Percentiles rank a stretch among this genome's conserved stretches.
Conservation (phyloP, 2,113 vertebrate genomes). For the Prinia subflava region DNA sequence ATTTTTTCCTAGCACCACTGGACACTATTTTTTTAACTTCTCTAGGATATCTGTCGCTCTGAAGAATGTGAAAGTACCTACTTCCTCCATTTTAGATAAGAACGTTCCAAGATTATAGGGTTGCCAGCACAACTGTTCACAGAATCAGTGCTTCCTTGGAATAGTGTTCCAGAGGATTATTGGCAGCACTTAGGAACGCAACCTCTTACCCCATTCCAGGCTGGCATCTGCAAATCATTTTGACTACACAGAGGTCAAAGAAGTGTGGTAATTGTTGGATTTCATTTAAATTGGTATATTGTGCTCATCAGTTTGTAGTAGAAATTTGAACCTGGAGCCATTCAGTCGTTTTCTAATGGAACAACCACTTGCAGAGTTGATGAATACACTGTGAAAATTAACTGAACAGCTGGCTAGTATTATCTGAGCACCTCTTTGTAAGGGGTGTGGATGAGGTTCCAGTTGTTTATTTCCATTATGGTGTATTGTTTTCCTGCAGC, state of each 20-base stretch:
- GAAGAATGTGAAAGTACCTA: background rate
- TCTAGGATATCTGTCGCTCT: background rate
- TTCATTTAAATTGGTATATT: background rate
- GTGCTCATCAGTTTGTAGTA: background rate
- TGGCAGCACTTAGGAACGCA: background rate
- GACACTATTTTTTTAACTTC: background rate
- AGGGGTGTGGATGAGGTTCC: background rate
- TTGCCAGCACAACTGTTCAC: background rate
- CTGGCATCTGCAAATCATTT: background rate
- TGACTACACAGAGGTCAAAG: background rate
- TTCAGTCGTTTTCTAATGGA: background rate
- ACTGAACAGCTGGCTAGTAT: background rate
- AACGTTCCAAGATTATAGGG: background rate
- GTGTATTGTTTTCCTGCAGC: background rate
- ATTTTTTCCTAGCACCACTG: background rate
- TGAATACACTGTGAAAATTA: background rate
- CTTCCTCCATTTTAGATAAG: background rate
- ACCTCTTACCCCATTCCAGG: background rate
- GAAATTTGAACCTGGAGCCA: background rate
- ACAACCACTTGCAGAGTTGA: background rate
- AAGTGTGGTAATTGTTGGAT: background rate
- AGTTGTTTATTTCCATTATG: background rate
- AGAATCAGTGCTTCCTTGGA: slow-evolving; percentile 10
- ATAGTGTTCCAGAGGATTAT: background rate
- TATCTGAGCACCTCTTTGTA: background rate